Percentiles rank a stretch among this genome's conserved stretches.
Conservation (phyloP, 1,140 invertebrate genomes). For the Temnothorax nylanderi region DNA sequence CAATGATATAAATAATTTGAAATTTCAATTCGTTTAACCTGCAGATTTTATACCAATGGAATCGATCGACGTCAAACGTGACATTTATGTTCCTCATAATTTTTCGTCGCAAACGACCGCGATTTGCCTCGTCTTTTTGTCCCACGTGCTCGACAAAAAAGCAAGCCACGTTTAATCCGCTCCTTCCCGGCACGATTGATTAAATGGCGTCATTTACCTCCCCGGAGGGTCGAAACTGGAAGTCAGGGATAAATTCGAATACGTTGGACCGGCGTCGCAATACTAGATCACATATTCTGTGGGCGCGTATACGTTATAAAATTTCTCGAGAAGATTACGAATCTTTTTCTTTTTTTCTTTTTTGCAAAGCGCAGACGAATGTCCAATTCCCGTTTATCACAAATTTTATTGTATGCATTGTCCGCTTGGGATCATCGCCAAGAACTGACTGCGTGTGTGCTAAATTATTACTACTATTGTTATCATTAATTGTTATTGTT, state of each 20-base stretch:
- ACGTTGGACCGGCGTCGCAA: constrained; percentile 25
- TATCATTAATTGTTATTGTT: constrained; percentile 53
- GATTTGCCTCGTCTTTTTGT: constrained; percentile 33
- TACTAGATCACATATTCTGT: constrained; percentile 29
- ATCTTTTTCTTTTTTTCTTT: constrained; percentile 3
- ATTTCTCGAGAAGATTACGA: constrained; percentile 15
- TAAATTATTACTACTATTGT: constrained; percentile 46
- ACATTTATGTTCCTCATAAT: constrained; percentile 22
- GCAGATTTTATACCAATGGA: neutral
- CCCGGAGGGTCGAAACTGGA: neutral
- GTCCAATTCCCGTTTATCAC: constrained; percentile 55
- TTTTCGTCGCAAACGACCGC: constrained; percentile 26
- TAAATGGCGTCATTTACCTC: constrained; percentile 7
- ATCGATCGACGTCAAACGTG: constrained; percentile 32
- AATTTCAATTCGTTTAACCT: neutral
- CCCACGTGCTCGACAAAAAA: neutral
- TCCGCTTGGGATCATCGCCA: constrained; percentile 10
- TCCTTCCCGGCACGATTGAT: constrained; percentile 23
- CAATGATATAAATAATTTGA: neutral
- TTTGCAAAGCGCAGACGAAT: constrained; percentile 36
- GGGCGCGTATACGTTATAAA: constrained; percentile 33
- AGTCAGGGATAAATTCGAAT: constrained; percentile 34
- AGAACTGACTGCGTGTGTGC: constrained; percentile 31
- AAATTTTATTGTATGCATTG: constrained; percentile 56
- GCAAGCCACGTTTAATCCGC: constrained; percentile 30